Evolutionary conservation across 1,140 invertebrate species (phyloP), one percentile per base, ranked within the genome.

Genomic region (Cyclina sinensis): DNA sequence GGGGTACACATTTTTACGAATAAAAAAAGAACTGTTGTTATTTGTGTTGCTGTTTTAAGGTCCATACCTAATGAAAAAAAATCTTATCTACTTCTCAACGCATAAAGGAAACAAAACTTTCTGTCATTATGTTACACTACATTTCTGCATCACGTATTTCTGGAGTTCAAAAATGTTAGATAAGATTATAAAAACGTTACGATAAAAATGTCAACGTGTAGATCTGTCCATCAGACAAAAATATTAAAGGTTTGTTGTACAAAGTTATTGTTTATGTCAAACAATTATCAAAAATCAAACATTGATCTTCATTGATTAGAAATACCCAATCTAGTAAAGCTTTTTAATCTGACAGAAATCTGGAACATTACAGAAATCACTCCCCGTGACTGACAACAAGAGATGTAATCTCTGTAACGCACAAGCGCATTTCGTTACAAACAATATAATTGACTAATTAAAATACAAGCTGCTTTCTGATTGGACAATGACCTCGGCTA

Each of bases 191-290:
- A 7, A 7, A 4, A 43, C 14, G 4, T 43, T 43, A 14, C 43
- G 43, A 21, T 62, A 62, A 62, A 62, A 62, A 62, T 62, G 57
- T 62, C 57, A 62, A 62, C 57, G 27, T 21, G 18, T n/a, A 27
- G 5, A 27, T 27, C 4, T 62, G 57, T 9, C 5, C 57, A 62
- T n/a, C 1, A 62, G n/a, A 14, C 43, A 62, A 9, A 9, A 57
- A n/a, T 62, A 14, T 27, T 27, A 62, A 62, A 62, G 57, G 21
- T 62, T 62, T 62, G 57, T 62, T 62, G 27, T 24, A 51, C 32
- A 78, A 30, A 78, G 27, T 78, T 48, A 35, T 11, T 24, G 18
- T 74, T 74, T 39, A n/a, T 74, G 70, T 74, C 70, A 74, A 74
- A 74, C 37, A 46, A n/a, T 70, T 39, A 74, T 48, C 37, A n/a